Base-by-base conservation (phyloP, 2,797 vertebrate species). In the Potorous gilbertii region DNA sequence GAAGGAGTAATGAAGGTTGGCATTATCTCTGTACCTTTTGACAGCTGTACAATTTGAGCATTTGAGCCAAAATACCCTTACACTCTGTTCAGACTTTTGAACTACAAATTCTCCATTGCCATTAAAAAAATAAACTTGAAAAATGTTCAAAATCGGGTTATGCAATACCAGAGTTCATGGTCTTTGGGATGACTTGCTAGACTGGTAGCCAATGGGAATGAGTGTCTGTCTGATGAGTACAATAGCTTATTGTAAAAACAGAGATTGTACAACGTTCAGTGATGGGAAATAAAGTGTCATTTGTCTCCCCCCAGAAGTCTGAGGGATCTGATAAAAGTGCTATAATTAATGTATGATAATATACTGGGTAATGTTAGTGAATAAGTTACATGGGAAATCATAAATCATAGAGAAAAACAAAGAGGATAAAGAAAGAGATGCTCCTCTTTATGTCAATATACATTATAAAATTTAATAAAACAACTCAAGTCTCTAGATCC, bases 1-100 rank as follows among this genome's bases (percentile, higher is more conserved):
- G 98, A 98, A 98, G 97, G 96, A 98, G 96, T 97, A 98, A 98
- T 98, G 98, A 98, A 98, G 97, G 93, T 6, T 98, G 98, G 98
- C 98, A 97, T 98, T 98, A 98, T 98, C 98, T 98, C 94, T 97
- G 62, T 96, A 97, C 92, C 50, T 98, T 97, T 96, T 98, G 95
- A 96, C 98, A 97, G 92, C 95, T 97, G 95, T 81, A 96, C 91
- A 96, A 97, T 55, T 91, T 95, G 94, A 98, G 91, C 94, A 57
- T 55, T 93, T 95, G 91, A 66, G 62, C 94, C 62, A 92, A 21
- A 74, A 74, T 74, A 54, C 54, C 62, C 93, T 94, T 96, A 40
- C 95, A 90, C 40, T 3, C 95, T 96, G 46, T 81, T 93, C 1
- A 1, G 97, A 34, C 50, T 94, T 97, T 97, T 96, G 94, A 54